Percentiles rank a stretch among this genome's conserved stretches.
Conservation (phyloP, 2,888 invertebrate species). For the Flexamia atlantica region DNA sequence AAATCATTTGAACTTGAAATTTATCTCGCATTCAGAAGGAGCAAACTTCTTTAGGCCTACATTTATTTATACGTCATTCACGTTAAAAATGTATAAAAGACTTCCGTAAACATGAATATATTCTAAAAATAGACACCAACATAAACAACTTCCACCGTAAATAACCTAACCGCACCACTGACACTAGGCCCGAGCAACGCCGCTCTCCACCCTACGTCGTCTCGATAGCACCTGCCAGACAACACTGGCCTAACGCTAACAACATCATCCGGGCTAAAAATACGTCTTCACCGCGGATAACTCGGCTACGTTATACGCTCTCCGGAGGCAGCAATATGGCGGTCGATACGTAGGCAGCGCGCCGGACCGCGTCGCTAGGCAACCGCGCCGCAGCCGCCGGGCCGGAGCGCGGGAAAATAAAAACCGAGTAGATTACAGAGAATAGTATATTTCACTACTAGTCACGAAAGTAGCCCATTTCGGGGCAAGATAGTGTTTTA, state of each 20-base stretch:
- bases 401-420: neutral
- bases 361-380: neutral
- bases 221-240: neutral
- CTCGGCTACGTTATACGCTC: conserved; percentile 5
- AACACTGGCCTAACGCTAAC: neutral
- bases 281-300: conserved; percentile 26
- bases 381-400: neutral
- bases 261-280: conserved; percentile 17
- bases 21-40: no score
- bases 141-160: conserved; percentile 12
- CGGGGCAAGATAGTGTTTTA: no score
- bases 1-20: no score
- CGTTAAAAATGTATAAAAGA: no score
- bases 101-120: no score
- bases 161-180: conserved; percentile 33
- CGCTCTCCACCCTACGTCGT: neutral
- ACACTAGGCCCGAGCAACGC: neutral
- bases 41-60: no score
- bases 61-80: no score
- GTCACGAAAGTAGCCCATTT: no score
- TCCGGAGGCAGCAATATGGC: neutral
- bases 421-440: neutral
- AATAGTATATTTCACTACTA: no score
- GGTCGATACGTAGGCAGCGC: conserved; percentile 3
- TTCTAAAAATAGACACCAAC: neutral